phyloP scores from a whole-genome alignment of 2,888 invertebrate genomes.

The Pimpla rufipes region DNA sequence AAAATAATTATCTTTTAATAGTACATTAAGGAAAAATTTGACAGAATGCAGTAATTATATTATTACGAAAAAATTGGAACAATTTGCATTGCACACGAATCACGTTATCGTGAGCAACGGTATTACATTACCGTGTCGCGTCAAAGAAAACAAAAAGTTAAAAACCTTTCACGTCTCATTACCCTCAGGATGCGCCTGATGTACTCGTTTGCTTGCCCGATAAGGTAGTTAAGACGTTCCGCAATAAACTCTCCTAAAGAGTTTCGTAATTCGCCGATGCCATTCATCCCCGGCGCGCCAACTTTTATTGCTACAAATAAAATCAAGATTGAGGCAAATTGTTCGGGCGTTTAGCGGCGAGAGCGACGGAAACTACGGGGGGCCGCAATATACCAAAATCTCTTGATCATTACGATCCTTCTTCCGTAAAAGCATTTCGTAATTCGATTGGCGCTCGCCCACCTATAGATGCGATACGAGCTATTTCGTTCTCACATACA shows the following conservation, averaged over 20 bases:
- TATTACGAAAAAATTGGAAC: too few relatives aligned
- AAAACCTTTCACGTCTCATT: too few relatives aligned
- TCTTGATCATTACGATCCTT: conserved; percentile 37
- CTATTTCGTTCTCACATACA: background rate
- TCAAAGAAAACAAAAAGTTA: too few relatives aligned
- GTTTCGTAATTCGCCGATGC: background rate
- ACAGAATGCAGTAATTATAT: too few relatives aligned
- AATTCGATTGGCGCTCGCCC: conserved; percentile 39
- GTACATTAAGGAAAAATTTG: too few relatives aligned
- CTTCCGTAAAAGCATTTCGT: conserved; percentile 46
- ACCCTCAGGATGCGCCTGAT: too few relatives aligned
- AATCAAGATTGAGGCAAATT: conserved; percentile 46
- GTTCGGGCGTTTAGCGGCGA: conserved; percentile 20
- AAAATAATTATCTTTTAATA: too few relatives aligned
- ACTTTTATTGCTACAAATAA: conserved; percentile 46
- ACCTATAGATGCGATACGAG: background rate
- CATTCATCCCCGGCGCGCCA: background rate
- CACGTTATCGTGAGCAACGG: too few relatives aligned
- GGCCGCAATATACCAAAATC: conserved; percentile 14
- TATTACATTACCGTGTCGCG: too few relatives aligned
- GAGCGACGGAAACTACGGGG: background rate
- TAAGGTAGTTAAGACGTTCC: conserved; percentile 24
- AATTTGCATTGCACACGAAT: too few relatives aligned
- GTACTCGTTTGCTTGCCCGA: conserved; percentile 9
- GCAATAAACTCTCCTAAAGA: conserved; percentile 30